Conservation (phyloP, 2,797 vertebrate species). For the Takifugu rubripes region DNA sequence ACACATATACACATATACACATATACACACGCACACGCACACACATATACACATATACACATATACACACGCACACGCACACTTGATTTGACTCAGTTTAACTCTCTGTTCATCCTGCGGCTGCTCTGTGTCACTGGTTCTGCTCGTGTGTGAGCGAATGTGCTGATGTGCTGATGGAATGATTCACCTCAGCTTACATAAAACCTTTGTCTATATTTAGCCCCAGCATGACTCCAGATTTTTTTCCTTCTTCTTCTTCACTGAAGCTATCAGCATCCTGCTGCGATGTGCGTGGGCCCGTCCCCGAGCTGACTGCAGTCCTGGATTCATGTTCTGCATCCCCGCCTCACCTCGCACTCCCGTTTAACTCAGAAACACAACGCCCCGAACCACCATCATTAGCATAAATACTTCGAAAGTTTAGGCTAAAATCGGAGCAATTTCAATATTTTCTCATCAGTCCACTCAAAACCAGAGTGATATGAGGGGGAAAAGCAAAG, state of each 20-base stretch:
- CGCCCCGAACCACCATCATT: background rate
- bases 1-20: too few relatives aligned
- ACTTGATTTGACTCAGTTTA: background rate
- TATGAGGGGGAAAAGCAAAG: too few relatives aligned
- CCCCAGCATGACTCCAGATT: constrained; percentile 77
- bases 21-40: too few relatives aligned
- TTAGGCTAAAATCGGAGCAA: too few relatives aligned
- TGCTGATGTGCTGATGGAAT: constrained; percentile 67
- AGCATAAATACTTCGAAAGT: constrained; percentile 5
- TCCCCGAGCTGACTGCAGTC: constrained; percentile 56
- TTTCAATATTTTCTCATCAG: too few relatives aligned
- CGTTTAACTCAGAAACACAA: constrained; percentile 12
- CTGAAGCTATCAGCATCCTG: constrained; percentile 74
- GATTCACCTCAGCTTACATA: constrained; percentile 83
- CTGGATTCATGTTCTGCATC: constrained; percentile 53
- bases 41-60: background rate
- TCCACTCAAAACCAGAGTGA: too few relatives aligned
- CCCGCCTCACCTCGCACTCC: constrained; percentile 31
- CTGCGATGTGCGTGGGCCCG: constrained; percentile 75
- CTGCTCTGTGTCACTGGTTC: constrained; percentile 48
- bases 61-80: background rate
- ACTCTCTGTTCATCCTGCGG: constrained; percentile 28
- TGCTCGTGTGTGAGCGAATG: constrained; percentile 46
- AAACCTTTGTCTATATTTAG: constrained; percentile 81
- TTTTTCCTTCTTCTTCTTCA: constrained; percentile 46